A percentile compares a stretch with the other conserved stretches of the same genome.
These are phyloP conservation scores for Exocentrus adspersus DNA, from an alignment of 2,888 invertebrate genomes.

Conservation along the genomic window DNA sequence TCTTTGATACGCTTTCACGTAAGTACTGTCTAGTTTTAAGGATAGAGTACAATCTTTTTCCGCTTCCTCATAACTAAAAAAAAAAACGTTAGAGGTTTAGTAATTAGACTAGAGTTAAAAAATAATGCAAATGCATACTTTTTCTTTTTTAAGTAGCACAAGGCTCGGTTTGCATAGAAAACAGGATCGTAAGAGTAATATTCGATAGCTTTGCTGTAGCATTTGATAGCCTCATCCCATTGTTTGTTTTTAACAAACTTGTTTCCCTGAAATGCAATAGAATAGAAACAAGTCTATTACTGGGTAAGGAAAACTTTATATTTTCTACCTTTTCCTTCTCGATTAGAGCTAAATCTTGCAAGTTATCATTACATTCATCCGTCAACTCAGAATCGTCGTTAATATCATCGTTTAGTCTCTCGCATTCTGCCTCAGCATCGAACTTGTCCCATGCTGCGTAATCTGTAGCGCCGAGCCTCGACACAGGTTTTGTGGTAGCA, in stretches of 20 bases:
- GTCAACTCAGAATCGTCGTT: slow-evolving; percentile 64
- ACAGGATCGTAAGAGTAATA: slow-evolving; percentile 81
- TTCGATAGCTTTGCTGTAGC: slow-evolving; percentile 89
- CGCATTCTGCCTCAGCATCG: slow-evolving; percentile 78
- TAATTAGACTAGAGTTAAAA: slow-evolving; percentile 1
- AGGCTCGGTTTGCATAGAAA: slow-evolving; percentile 87
- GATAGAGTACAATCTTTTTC: slow-evolving; percentile 86
- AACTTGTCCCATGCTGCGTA: slow-evolving; percentile 82
- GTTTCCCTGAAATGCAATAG: slow-evolving; percentile 76
- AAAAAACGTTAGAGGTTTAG: not conserved
- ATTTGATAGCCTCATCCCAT: slow-evolving; percentile 86
- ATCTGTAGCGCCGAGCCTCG: slow-evolving; percentile 63
- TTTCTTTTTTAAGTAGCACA: slow-evolving; percentile 84
- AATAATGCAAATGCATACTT: slow-evolving; percentile 68
- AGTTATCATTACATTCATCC: slow-evolving; percentile 67
- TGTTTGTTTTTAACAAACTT: slow-evolving; percentile 78
- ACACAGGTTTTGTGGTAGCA: slow-evolving; percentile 28
- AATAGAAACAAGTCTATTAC: not conserved
- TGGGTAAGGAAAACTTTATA: too few species aligned
- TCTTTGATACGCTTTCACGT: slow-evolving; percentile 86
- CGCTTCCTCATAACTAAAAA: slow-evolving; percentile 72
- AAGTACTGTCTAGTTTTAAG: slow-evolving; percentile 78
- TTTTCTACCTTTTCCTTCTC: slow-evolving; percentile 79
- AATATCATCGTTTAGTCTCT: slow-evolving; percentile 69
- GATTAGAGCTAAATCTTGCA: slow-evolving; percentile 71